Percentiles rank a stretch among this genome's conserved stretches.
Evolutionary conservation across 2,113 vertebrate genomes (phyloP).

Genomic region (Podocnemis expansa): DNA sequence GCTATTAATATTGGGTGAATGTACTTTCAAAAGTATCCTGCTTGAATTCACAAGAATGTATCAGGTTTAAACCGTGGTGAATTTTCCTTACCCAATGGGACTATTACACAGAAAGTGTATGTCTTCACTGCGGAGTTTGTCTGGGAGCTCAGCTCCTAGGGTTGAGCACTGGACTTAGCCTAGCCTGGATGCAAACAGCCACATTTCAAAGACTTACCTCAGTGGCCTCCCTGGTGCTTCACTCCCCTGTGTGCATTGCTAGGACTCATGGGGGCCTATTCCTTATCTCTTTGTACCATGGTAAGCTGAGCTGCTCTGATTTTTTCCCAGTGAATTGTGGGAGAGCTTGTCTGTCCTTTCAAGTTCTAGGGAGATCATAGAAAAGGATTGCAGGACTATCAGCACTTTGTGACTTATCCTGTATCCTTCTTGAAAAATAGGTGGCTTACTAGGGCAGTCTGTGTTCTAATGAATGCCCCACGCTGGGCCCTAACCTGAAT

Average conservation of each 20-base stretch:
- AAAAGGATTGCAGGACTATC: background rate
- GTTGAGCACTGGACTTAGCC: background rate
- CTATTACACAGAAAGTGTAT: conserved; percentile 47
- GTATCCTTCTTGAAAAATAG: fast-evolving
- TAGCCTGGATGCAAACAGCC: background rate
- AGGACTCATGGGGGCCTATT: background rate
- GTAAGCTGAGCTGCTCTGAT: background rate
- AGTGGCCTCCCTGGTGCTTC: background rate
- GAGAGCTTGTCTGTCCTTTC: background rate
- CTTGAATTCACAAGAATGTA: conserved; percentile 34
- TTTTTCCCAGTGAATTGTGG: background rate
- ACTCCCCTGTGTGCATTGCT: background rate
- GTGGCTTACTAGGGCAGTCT: background rate
- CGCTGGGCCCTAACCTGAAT: background rate
- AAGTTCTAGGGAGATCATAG: background rate
- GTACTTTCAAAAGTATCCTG: conserved; percentile 63
- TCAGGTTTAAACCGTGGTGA: conserved; percentile 47
- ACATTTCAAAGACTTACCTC: background rate
- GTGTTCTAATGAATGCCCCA: background rate
- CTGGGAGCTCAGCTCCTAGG: background rate
- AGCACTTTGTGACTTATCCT: background rate
- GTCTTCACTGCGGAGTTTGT: conserved; percentile 9
- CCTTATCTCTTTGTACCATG: background rate
- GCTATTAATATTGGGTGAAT: conserved; percentile 66
- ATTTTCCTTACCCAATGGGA: conserved; percentile 62